Base-by-base conservation (phyloP, 2,797 vertebrate species). In the Onychomys torridus region DNA sequence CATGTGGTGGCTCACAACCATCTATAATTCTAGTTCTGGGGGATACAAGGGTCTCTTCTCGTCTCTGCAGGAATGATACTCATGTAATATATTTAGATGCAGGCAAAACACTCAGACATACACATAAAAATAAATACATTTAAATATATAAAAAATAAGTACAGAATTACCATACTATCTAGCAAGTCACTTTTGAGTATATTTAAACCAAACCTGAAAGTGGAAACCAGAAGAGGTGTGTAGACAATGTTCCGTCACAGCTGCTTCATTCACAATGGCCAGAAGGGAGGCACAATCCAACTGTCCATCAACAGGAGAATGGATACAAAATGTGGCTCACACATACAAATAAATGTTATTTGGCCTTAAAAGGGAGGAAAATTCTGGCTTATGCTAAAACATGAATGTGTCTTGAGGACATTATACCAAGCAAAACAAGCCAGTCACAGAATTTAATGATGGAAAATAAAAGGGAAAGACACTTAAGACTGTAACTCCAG, bases 81-180 rank as follows among this genome's bases (percentile, higher is more conserved):
- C 46, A 69, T 27, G 63, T 85, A 12, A 21, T 14, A n/a, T n/a
- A 69, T 69, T n/a, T 85, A 69, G 6, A 67, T 69, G 43, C 19
- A 85, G 19, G 32, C 83, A 85, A 49, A 85, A 67, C 19, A 49
- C 43, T 46, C 61, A 85, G 37, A 84, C 4, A n/a, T n/a, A 8
- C 32, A 69, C 91, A 87, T 78, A 46, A 92, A 40, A 57, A 91
- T 82, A 43, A 61, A 91, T 77, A 55, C 43, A 65, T 29, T 69
- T 69, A 57, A 29, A 40, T 52, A 86, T 27, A 55, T 86, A 52
- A 40, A 86, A 87, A 90, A 25, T 61, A 79, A 75, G 63, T 17
- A 65, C 43, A 92, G 59, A 90, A 69, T 93, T 89, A 52, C 34
- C 43, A 29, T 29, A 34, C 12, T 23, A 82, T 69, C 32, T 82